Evolutionary conservation across 2,888 invertebrate species (phyloP).

Genomic region (Scelioninae gen. 2): DNA sequence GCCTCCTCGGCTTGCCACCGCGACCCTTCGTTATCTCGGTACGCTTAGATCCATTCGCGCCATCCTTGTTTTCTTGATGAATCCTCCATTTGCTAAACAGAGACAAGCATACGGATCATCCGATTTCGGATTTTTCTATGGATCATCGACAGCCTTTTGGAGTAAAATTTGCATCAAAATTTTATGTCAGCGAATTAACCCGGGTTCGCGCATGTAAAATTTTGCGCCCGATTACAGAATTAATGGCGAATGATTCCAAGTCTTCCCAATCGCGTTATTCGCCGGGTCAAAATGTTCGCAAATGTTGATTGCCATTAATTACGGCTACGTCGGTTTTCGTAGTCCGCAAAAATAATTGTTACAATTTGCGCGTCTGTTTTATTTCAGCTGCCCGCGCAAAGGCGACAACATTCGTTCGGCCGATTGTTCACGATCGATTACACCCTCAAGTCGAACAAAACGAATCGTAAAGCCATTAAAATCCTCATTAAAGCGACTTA

Average conservation of each 20-base stretch:
- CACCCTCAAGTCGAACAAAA: constrained; percentile 12
- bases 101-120: too few relatives aligned
- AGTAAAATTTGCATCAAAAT: too few relatives aligned
- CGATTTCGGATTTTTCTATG: too few relatives aligned
- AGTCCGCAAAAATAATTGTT: not conserved
- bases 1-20: too few relatives aligned
- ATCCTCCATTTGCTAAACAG: too few relatives aligned
- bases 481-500: constrained; percentile 18
- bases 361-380: constrained; percentile 5
- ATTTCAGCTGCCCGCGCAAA: too few relatives aligned
- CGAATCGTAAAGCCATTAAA: constrained; percentile 30
- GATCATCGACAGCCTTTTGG: too few relatives aligned
- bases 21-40: too few relatives aligned
- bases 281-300: not conserved
- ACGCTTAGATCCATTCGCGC: too few relatives aligned
- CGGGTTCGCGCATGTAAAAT: too few relatives aligned
- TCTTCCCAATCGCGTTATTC: not conserved
- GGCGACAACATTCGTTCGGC: constrained; percentile 10
- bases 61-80: too few relatives aligned
- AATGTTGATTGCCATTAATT: not conserved
- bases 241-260: not conserved
- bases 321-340: not conserved
- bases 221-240: not conserved
- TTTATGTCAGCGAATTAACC: too few relatives aligned
- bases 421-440: constrained; percentile 9